Base-by-base conservation (phyloP, 2,888 invertebrate genomes). In the Disparrhopalites patrizii region DNA sequence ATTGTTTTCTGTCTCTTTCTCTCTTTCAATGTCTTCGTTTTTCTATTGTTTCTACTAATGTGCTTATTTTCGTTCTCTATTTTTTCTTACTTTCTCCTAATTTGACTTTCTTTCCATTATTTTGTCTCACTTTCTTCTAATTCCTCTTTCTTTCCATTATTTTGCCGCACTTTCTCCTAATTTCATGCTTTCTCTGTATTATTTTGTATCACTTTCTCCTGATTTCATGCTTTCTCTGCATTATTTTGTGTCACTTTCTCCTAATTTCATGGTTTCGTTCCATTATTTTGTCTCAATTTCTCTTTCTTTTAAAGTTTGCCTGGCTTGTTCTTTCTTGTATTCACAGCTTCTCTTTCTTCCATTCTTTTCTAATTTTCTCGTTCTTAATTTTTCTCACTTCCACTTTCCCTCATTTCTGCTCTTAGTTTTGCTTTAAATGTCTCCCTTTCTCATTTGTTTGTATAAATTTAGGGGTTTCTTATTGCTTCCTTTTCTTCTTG, bases 1-100 rank as follows among this genome's bases (percentile, higher is more conserved):
- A n/a, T n/a, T n/a, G n/a, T n/a, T n/a, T n/a, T n/a, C 38, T 38
- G 40, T 56, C 56, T 56, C 25, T 38, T 30, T 28, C 52, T 13
- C 52, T 13, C 4, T 25, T 28, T 25, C 7, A 13, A 13, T 25
- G 15, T 52, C 30, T 2, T 13, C 18, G 20, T 51, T 20, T 23
- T 10, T n/a, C 4, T 43, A 20, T 13, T 13, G 43, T 13, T 43
- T 43, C 20, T 43, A 20, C 10, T 36, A 10, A 10, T 36, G 36
- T 10, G 8, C 15, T 10, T 52, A 52, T 52, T 52, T 52, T 28
- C 30, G 3, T 28, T 25, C 28, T 28, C 28, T 23, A 28, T 27
- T 52, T 30, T 18, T 18, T 18, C n/a, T 30, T 10, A 28, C 43
- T 43, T 43, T 43, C 43, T 43, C 15, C 43, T 7, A 7, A n/a